Evolutionary conservation across 2,113 vertebrate genomes (phyloP).

Genomic region (Picathartes gymnocephalus): DNA sequence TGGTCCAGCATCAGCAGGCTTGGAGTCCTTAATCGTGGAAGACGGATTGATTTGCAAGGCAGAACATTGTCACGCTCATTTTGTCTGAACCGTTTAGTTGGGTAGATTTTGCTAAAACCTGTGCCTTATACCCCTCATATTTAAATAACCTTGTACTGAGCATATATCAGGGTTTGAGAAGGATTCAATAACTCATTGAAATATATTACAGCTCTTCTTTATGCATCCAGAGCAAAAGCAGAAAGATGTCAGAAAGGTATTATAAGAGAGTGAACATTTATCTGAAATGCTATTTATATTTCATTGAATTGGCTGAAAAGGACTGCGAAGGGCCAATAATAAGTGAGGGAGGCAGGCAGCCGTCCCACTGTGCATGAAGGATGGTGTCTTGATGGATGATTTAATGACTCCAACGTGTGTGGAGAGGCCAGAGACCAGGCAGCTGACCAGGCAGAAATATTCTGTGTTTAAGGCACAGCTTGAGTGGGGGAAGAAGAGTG

Average conservation of each 20-base stretch:
- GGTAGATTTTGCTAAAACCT: conserved; percentile 20
- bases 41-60: conserved; percentile 37
- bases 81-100: conserved; percentile 33
- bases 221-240: not conserved
- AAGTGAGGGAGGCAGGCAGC: not conserved
- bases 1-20: not conserved
- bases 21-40: not conserved
- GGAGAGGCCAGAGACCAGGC: not conserved
- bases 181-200: not conserved
- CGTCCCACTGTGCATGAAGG: not conserved
- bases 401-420: not conserved
- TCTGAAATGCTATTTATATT: conserved; percentile 50
- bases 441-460: not conserved
- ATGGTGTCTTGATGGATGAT: not conserved
- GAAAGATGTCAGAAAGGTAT: not conserved
- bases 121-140: not conserved
- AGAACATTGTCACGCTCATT: not conserved
- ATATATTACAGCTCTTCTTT: not conserved
- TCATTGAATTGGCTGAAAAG: conserved; percentile 45
- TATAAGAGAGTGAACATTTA: not conserved
- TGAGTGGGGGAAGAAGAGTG: not conserved
- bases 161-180: not conserved
- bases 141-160: not conserved
- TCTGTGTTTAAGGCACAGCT: not conserved
- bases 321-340: not conserved